Evolutionary conservation across 2,888 invertebrate genomes (phyloP), one percentile per base, ranked within the genome.

Genomic region (Apamea sordens): DNA sequence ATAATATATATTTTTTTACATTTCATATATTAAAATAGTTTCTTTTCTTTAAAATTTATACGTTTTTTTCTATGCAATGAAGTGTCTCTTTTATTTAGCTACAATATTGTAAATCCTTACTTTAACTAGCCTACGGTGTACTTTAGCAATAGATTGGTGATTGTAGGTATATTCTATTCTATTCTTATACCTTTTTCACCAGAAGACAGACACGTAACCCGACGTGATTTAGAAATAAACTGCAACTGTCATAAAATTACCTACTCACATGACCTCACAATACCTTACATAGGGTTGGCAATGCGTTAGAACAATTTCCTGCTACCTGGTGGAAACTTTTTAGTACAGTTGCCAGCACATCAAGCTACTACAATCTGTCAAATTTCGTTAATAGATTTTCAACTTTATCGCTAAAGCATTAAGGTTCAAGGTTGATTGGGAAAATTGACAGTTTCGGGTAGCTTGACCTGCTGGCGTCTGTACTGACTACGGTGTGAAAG

Each of bases 191-290:
- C 13, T 69, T 80, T 61, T 68, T 6, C 32, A 69, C 47, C 24
- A 41, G 63, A 56, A 80, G 32, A 21, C 7, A 24, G 13, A 61
- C 36, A 50, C 59, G n/a, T 69, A 41, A 56, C 21, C 8, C 53
- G 41, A 44, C 68, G 59, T 68, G 61, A 53, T 81, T 64, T 64
- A 56, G 32, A 74, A 76, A 7, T 24, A 44, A 78, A 78, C 59
- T 69, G 73, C 69, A 86, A 63, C 70, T 71, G 70, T 82, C 82
- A 84, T 70, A 53, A 53, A 82, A 76, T 61, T 32, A 70, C n/a
- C n/a, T n/a, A n/a, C 65, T 80, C 64, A 0, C 36, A 70, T 86
- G 86, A 76, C 73, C 64, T 70, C 53, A 77, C 68, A 21, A 41
- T 68, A 76, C 56, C 18, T 15, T 56, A 28, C 21, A 28, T 84